A percentile compares a stretch with the other conserved stretches of the same genome.
Evolutionary conservation across 2,888 invertebrate genomes (phyloP).

Genomic region (Lordiphosa andalusiaca): DNA sequence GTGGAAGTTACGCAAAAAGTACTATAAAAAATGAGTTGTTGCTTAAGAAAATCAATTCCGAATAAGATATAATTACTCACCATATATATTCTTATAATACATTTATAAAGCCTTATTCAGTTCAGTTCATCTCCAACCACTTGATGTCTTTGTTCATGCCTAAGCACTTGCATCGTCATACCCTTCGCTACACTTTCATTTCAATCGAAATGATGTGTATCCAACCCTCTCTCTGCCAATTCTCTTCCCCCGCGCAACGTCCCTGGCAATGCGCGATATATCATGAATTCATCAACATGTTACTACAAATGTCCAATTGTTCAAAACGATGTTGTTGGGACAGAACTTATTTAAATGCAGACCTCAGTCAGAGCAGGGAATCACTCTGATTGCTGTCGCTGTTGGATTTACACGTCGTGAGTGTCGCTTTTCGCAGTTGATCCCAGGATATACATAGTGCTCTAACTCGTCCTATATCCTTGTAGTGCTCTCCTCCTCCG

Average conservation of each 20-base stretch:
- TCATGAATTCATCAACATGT: constrained; percentile 67
- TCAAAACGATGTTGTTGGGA: constrained; percentile 34
- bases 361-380: constrained; percentile 56
- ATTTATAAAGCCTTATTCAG: too few species aligned
- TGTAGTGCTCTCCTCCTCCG: constrained; percentile 47
- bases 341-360: constrained; percentile 71
- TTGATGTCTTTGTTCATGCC: too few species aligned
- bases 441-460: constrained; percentile 14
- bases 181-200: constrained; percentile 21
- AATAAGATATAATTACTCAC: too few species aligned
- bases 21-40: too few species aligned
- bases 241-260: constrained; percentile 9
- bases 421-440: constrained; percentile 30
- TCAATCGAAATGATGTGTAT: constrained; percentile 41
- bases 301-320: constrained; percentile 67
- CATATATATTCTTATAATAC: too few species aligned
- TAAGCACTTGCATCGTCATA: constrained; percentile 3
- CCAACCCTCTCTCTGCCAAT: constrained; percentile 26
- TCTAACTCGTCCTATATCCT: constrained; percentile 12
- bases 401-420: constrained; percentile 76
- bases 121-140: neutral
- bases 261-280: constrained; percentile 20
- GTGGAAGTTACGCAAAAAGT: too few species aligned
- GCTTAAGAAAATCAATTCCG: too few species aligned
- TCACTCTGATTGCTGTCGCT: constrained; percentile 80